phyloP scores from a whole-genome alignment of 2,113 vertebrate genomes.

The Ailuropoda melanoleuca region DNA sequence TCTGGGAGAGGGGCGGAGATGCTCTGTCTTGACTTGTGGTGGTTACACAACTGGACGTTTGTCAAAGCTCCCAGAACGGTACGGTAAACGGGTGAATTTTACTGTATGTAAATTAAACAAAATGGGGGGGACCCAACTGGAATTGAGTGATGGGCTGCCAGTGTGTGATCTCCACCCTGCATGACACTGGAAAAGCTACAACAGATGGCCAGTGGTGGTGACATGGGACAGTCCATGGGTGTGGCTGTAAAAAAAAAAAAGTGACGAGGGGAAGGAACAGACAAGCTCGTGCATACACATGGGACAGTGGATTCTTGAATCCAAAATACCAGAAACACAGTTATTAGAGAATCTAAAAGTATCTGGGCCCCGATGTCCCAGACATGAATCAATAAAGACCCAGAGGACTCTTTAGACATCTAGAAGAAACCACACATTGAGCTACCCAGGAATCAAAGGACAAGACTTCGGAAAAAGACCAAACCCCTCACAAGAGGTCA shows the following conservation, averaged over 20 bases:
- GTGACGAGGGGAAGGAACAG: fast-evolving
- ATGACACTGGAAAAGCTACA: fast-evolving
- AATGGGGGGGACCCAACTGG: neutral
- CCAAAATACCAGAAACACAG: neutral
- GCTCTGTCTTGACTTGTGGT: neutral
- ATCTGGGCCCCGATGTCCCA: neutral
- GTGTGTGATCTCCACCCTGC: neutral
- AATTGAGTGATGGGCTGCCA: neutral
- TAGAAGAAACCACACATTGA: neutral
- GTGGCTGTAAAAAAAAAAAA: neutral
- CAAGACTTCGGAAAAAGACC: neutral
- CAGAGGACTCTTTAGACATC: neutral
- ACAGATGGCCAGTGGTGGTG: fast-evolving
- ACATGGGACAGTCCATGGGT: fast-evolving
- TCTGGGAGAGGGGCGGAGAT: fast-evolving
- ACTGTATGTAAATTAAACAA: neutral
- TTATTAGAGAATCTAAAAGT: neutral
- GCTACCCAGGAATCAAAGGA: neutral
- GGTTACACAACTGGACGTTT: fast-evolving
- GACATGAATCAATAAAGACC: neutral
- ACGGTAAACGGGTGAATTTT: neutral
- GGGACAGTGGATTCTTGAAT: neutral
- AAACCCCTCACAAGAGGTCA: neutral
- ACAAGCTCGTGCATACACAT: fast-evolving
- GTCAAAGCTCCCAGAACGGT: neutral